Conservation (phyloP, 2,797 vertebrate genomes). For the Pangasius larnaudii region DNA sequence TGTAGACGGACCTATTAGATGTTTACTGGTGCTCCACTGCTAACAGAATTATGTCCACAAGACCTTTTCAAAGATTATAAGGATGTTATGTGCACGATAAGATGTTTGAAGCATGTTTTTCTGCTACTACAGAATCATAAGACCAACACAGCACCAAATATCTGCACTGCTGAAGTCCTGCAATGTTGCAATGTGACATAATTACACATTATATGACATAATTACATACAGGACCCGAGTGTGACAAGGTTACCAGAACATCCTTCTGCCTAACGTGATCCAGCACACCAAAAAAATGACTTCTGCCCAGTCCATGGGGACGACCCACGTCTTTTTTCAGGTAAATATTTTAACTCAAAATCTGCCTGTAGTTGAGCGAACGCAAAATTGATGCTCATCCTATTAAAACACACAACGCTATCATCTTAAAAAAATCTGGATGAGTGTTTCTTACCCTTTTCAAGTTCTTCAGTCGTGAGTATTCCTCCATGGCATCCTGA, state of each 20-base stretch:
- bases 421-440: neutral
- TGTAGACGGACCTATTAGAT: neutral
- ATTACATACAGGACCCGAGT: too few species aligned
- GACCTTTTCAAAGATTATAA: neutral
- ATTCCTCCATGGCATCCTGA: constrained; percentile 79
- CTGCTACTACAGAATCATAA: neutral
- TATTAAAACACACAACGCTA: too few species aligned
- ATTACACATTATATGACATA: neutral
- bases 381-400: too few species aligned
- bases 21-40: neutral
- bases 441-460: constrained; percentile 72
- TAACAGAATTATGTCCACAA: neutral
- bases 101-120: neutral
- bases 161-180: too few species aligned
- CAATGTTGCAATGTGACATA: too few species aligned
- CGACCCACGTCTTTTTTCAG: neutral
- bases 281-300: neutral
- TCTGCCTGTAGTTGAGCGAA: too few species aligned
- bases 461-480: constrained; percentile 75
- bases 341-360: neutral
- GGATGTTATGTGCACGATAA: neutral
- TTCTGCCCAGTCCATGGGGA: neutral
- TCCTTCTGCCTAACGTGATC: neutral
- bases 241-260: too few species aligned
- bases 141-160: neutral